Conservation (phyloP, 2,888 invertebrate species). For the Melinaea marsaeus region DNA sequence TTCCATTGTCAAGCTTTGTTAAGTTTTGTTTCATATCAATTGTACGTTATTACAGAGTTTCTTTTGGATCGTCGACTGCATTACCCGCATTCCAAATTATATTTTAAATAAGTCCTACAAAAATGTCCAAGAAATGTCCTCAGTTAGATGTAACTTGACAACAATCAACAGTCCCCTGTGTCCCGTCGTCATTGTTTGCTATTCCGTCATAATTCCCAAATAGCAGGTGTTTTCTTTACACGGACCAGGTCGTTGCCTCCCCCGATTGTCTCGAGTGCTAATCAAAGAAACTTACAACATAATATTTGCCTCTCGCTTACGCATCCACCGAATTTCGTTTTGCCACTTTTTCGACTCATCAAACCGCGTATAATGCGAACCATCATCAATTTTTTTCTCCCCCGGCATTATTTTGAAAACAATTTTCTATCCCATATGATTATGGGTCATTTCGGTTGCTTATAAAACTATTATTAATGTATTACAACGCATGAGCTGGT, state of each 20-base stretch:
- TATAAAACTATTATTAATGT: slow-evolving; percentile 72
- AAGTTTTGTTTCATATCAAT: slow-evolving; percentile 5
- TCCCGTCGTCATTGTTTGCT: slow-evolving; percentile 17
- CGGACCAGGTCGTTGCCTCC: slow-evolving; percentile 23
- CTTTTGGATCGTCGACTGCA: too few relatives aligned
- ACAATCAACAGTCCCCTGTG: slow-evolving; percentile 8
- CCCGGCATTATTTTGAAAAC: slow-evolving; percentile 63
- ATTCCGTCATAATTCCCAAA: slow-evolving; percentile 24
- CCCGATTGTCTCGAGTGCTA: slow-evolving; percentile 42
- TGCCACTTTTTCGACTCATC: slow-evolving; percentile 67
- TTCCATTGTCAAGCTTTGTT: slow-evolving; percentile 24
- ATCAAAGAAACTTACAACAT: slow-evolving; percentile 62
- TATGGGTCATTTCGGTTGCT: slow-evolving; percentile 68
- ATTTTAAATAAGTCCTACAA: neutral
- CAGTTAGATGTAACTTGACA: too few relatives aligned
- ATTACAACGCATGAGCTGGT: slow-evolving; percentile 52
- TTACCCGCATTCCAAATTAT: neutral
- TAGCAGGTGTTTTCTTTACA: slow-evolving; percentile 28
- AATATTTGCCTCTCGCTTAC: slow-evolving; percentile 42
- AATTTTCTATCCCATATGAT: slow-evolving; percentile 75
- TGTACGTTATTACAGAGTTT: too few relatives aligned
- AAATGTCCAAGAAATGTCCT: too few relatives aligned
- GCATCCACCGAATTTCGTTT: slow-evolving; percentile 53
- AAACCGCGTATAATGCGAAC: slow-evolving; percentile 54
- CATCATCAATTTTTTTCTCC: slow-evolving; percentile 64